phyloP scores from a whole-genome alignment of 2,113 vertebrate genomes.

The Hystrix cristata region DNA sequence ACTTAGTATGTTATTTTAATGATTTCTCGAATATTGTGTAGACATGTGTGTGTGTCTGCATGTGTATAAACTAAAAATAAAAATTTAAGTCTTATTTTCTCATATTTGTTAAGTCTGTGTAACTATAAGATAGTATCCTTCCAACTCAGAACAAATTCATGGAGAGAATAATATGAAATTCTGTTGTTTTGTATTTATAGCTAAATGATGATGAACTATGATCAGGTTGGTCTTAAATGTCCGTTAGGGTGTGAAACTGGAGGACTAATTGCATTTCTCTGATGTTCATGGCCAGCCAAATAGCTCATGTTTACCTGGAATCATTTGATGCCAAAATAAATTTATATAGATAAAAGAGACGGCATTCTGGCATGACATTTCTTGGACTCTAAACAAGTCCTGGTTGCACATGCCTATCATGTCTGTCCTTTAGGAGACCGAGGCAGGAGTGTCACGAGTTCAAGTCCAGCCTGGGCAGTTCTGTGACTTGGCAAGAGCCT shows the following conservation, averaged over 20 bases:
- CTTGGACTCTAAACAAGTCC: neutral
- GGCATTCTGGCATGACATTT: neutral
- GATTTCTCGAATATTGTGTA: neutral
- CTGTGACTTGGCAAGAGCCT: neutral
- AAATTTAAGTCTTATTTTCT: neutral
- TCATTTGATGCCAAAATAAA: neutral
- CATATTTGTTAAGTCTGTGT: neutral
- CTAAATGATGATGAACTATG: neutral
- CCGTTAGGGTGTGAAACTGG: neutral
- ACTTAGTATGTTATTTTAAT: neutral
- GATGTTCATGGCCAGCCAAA: neutral
- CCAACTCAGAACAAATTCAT: neutral
- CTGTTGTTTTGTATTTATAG: neutral
- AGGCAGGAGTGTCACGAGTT: neutral
- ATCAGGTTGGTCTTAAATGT: neutral
- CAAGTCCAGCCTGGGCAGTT: neutral
- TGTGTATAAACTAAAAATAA: neutral
- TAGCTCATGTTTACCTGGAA: neutral
- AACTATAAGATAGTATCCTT: neutral
- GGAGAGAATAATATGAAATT: neutral
- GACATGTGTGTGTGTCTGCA: neutral
- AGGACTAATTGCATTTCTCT: neutral
- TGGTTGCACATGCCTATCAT: neutral
- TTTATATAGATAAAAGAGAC: neutral
- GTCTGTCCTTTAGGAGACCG: neutral